A percentile compares a stretch with the other conserved stretches of the same genome.
Evolutionary conservation across 37 sponge, comb jelly and placozoan genomes (phyloP).

Genomic region (Cliona cf. orientalis): DNA sequence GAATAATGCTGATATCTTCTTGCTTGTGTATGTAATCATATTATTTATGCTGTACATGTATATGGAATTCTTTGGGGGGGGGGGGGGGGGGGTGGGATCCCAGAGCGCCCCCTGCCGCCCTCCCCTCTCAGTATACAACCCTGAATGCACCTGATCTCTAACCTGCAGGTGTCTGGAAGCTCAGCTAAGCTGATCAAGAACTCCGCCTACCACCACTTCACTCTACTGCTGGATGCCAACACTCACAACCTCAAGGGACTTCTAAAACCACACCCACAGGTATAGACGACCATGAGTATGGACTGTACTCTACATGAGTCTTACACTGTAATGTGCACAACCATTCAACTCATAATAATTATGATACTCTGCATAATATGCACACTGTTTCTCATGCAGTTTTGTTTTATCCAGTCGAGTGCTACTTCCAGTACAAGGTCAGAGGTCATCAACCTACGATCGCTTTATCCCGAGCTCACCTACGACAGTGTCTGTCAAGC

Average conservation of each 20-base stretch:
- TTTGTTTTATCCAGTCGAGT: conserved; percentile 17
- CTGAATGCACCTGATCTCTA: no score
- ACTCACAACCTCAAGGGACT: conserved; percentile 5
- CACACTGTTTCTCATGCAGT: conserved; percentile 3
- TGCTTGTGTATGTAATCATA: no score
- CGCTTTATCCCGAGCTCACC: neutral
- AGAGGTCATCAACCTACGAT: conserved; percentile 28
- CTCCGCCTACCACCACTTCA: conserved; percentile 84
- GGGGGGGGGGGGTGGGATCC: no score
- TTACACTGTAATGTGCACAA: conserved; percentile 2
- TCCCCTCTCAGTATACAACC: no score
- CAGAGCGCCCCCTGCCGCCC: no score
- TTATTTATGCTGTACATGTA: no score
- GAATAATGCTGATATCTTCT: no score
- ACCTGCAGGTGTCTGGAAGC: conserved; percentile 88
- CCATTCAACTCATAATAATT: no score
- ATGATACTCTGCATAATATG: neutral
- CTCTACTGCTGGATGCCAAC: conserved; percentile 72
- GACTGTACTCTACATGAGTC: neutral
- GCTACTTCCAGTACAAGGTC: conserved; percentile 68
- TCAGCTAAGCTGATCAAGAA: conserved; percentile 65
- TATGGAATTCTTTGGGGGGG: no score
- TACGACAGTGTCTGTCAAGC: conserved; percentile 5
- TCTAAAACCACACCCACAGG: conserved; percentile 32
- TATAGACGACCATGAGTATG: neutral